These are phyloP conservation scores for Poeciliopsis prolifica DNA, from an alignment of 2,113 vertebrate species.

Conservation along the genomic window DNA sequence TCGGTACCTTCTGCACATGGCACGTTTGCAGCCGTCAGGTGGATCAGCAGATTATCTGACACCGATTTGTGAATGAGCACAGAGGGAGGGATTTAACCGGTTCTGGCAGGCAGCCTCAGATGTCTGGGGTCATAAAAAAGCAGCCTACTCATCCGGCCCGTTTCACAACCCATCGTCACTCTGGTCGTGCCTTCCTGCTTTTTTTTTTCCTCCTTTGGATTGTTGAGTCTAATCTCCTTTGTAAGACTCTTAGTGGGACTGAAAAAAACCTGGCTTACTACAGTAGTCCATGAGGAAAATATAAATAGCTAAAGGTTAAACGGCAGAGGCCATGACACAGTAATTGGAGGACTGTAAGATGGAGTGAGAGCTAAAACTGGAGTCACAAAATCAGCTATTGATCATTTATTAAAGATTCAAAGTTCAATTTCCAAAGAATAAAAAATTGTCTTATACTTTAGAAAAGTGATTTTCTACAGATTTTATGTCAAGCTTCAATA, in stretches of 20 bases:
- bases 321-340: constrained; percentile 1
- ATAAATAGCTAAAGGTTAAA: not conserved
- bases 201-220: constrained; percentile 2
- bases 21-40: not conserved
- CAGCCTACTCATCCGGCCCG: constrained; percentile 3
- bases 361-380: not conserved
- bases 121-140: constrained; percentile 33
- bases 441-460: not conserved
- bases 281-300: constrained; percentile 25
- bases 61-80: constrained; percentile 52
- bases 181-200: not conserved
- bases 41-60: constrained; percentile 11
- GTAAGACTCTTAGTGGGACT: constrained; percentile 49
- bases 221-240: constrained; percentile 62
- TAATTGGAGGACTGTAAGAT: not conserved
- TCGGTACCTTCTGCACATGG: not conserved
- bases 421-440: not conserved
- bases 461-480: not conserved
- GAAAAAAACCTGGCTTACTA: constrained; percentile 32
- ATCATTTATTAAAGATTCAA: not conserved
- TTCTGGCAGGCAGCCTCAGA: not conserved
- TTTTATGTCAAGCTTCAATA: too few species aligned
- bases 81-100: constrained; percentile 27
- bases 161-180: constrained; percentile 13
- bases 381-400: not conserved